A percentile compares a stretch with the other conserved stretches of the same genome.
These are phyloP conservation scores for Andinoacara biseriatus DNA, from an alignment of 2,113 vertebrate genomes.

Conservation along the genomic window DNA sequence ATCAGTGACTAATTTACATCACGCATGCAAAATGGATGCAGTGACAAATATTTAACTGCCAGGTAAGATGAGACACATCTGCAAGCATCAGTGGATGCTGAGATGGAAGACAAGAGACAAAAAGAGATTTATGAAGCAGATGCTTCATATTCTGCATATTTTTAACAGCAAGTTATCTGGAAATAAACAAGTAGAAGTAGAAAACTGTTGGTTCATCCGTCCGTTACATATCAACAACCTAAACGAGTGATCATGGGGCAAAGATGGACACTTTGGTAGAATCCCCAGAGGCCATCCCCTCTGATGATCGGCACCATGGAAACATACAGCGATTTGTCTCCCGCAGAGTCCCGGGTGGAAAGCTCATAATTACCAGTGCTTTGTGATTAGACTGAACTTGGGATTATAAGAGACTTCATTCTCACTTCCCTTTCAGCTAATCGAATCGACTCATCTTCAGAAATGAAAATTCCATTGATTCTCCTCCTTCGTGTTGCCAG, in stretches of 20 bases:
- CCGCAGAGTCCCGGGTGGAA: slow-evolving; percentile 48
- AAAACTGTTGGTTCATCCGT: not conserved
- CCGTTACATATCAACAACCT: not conserved
- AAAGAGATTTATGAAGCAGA: not conserved
- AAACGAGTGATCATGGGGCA: not conserved
- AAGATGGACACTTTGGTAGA: slow-evolving; percentile 37
- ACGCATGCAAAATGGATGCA: not conserved
- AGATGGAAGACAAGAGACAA: not conserved
- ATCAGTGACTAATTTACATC: slow-evolving; percentile 22
- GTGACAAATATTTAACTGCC: slow-evolving; percentile 5
- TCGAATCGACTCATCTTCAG: slow-evolving; percentile 34
- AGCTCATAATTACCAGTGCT: slow-evolving; percentile 67
- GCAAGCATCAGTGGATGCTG: not conserved
- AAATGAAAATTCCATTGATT: slow-evolving; percentile 35
- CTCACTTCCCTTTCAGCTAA: slow-evolving; percentile 24
- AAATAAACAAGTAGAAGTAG: not conserved
- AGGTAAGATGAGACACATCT: not conserved
- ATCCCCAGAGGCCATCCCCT: slow-evolving; percentile 43
- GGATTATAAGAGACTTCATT: slow-evolving; percentile 32
- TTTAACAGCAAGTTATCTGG: not conserved
- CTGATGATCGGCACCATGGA: slow-evolving; percentile 62
- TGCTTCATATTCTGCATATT: not conserved
- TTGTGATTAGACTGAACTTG: slow-evolving; percentile 58
- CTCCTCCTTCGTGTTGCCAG: not conserved
- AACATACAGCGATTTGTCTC: slow-evolving; percentile 56